Conservation (phyloP, 2,113 vertebrate genomes). For the Cinclus mexicanus region DNA sequence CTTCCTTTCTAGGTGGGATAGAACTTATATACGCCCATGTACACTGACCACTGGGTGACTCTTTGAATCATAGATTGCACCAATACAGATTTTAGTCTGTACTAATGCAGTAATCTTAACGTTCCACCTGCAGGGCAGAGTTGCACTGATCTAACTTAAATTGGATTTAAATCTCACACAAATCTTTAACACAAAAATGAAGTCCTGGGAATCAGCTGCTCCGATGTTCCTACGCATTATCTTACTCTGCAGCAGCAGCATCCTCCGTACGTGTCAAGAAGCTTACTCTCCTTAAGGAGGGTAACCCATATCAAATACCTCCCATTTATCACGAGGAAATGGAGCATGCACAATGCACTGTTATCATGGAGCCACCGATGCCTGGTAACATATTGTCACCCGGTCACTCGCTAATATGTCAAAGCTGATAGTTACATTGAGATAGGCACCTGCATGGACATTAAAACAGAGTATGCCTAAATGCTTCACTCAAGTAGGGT, state of each 20-base stretch:
- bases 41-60: not conserved
- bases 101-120: not conserved
- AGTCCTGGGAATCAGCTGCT: not conserved
- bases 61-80: not conserved
- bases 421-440: not conserved
- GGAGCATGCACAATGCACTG: slow-evolving; percentile 16
- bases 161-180: not conserved
- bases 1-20: not conserved
- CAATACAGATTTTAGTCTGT: not conserved
- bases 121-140: not conserved
- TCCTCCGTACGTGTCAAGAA: not conserved
- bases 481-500: not conserved
- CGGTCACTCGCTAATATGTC: not conserved
- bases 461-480: not conserved
- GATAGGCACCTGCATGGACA: not conserved
- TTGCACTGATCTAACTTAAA: not conserved
- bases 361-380: slow-evolving; percentile 8
- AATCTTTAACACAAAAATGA: not conserved
- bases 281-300: not conserved
- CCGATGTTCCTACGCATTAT: rapidly evolving
- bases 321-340: slow-evolving; percentile 16
- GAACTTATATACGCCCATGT: not conserved
- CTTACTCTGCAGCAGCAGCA: not conserved
- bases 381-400: slow-evolving; percentile 13
- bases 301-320: not conserved